Base-by-base conservation (phyloP, 2,113 vertebrate species). In the Sterrhoptilus dennistouni region DNA sequence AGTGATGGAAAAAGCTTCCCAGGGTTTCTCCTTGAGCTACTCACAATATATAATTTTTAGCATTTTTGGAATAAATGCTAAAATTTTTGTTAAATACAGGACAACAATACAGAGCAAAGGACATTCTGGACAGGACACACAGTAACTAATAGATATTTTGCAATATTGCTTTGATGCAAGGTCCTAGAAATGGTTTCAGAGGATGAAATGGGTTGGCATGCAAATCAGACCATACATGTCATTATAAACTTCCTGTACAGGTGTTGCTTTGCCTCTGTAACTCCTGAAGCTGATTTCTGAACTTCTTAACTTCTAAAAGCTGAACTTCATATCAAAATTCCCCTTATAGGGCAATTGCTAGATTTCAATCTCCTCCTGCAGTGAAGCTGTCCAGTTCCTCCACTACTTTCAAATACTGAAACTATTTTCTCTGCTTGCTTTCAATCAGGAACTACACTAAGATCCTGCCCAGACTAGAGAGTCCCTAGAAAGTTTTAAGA, bases 301-400 rank as follows among this genome's bases (percentile, higher is more conserved):
- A 53, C 19, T 76, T 19, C 11, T 57, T 49, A 60, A 78, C 42
- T 61, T 24, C 65, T 40, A 74, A 72, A 84, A 61, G 14, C 11
- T 52, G 12, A 65, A 65, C 28, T 81, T 84, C 6, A 3, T 50
- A 65, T n/a, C 11, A 33, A 36, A 87, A 44, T 45, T 50, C 5
- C 3, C 2, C 4, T n/a, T n/a, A 33, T 0, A 53, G 8, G 6
- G 12, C 5, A 54, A 72, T 9, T 1, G 14, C 3, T 47, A 63
- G 14, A 27, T 33, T 86, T 86, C 23, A 18, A 17, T 20, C 42
- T 49, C 8, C 9, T 63, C 50, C 65, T 27, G 10, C 47, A 71
- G 8, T 14, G 9, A 71, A 89, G 16, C 5, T 66, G 28, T 83
- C 31, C 25, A 64, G 21, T 35, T 15, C 25, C 9, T 2, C 7